Conservation (phyloP, 1,140 invertebrate species). For the Formica exsecta region DNA sequence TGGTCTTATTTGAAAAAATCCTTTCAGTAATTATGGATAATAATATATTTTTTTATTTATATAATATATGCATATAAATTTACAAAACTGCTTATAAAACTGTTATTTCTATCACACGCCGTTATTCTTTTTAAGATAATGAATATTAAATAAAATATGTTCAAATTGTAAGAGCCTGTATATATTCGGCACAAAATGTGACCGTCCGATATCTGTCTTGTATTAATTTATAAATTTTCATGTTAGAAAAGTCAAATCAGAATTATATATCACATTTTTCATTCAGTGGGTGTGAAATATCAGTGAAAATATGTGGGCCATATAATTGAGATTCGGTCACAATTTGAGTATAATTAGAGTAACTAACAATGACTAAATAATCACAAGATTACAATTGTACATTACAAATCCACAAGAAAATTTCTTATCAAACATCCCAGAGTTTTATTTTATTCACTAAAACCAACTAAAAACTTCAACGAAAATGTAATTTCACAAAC, state of each 20-base stretch:
- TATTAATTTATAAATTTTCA: not conserved
- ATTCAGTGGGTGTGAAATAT: not conserved
- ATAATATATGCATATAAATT: conserved; percentile 16
- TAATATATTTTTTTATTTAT: conserved; percentile 26
- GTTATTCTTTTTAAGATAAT: conserved; percentile 5
- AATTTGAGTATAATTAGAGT: conserved; percentile 3
- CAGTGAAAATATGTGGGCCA: too few species aligned
- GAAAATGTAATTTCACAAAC: not conserved
- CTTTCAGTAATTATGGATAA: not conserved
- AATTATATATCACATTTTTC: conserved; percentile 13
- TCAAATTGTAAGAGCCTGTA: not conserved
- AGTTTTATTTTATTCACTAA: not conserved
- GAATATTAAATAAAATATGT: conserved; percentile 17
- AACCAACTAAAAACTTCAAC: not conserved
- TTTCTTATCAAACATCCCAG: not conserved
- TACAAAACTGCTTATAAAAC: conserved; percentile 5
- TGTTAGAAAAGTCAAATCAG: not conserved
- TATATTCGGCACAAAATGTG: not conserved
- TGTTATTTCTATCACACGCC: conserved; percentile 9
- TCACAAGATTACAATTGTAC: not conserved
- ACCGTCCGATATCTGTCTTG: not conserved
- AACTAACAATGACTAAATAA: conserved; percentile 21
- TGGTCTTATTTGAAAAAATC: conserved; percentile 2
- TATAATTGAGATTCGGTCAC: conserved; percentile 7
- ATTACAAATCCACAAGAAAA: not conserved